phyloP scores from a whole-genome alignment of 2,113 vertebrate genomes.

The Phasianus colchicus region DNA sequence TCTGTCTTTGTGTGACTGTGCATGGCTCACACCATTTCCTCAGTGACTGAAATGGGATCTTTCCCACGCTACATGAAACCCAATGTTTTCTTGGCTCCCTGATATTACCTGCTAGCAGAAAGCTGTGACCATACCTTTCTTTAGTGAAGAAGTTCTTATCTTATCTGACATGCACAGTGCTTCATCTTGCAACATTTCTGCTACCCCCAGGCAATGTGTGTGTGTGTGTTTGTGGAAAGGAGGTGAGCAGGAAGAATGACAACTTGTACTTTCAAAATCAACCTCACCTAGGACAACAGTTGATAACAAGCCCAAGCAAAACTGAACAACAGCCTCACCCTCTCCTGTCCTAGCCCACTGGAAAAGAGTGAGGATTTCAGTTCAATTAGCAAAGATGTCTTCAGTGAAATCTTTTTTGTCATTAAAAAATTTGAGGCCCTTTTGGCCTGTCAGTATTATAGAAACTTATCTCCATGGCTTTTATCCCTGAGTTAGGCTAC shows the following conservation, averaged over 20 bases:
- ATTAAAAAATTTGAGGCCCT: background rate
- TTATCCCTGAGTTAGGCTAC: background rate
- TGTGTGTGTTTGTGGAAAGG: background rate
- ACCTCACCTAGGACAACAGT: slow-evolving; percentile 38
- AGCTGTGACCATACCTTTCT: background rate
- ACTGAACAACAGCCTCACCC: slow-evolving; percentile 43
- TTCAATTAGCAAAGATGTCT: background rate
- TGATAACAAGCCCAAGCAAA: slow-evolving; percentile 67
- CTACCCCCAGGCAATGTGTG: background rate
- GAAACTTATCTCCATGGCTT: background rate
- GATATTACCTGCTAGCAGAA: background rate
- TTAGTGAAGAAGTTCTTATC: slow-evolving; percentile 48
- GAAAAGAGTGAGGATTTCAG: background rate
- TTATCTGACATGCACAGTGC: slow-evolving; percentile 5
- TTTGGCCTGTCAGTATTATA: background rate
- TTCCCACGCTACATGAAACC: slow-evolving; percentile 29
- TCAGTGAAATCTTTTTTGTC: background rate
- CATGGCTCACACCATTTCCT: accelerated
- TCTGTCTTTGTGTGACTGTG: background rate
- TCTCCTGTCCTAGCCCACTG: background rate
- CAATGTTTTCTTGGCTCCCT: background rate
- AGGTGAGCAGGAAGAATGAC: slow-evolving; percentile 7
- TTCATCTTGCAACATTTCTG: slow-evolving; percentile 55
- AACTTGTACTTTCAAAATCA: slow-evolving; percentile 61
- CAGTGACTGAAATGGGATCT: background rate